phyloP scores from a whole-genome alignment of 2,888 invertebrate genomes.

The Phoenoteleia sp. region DNA sequence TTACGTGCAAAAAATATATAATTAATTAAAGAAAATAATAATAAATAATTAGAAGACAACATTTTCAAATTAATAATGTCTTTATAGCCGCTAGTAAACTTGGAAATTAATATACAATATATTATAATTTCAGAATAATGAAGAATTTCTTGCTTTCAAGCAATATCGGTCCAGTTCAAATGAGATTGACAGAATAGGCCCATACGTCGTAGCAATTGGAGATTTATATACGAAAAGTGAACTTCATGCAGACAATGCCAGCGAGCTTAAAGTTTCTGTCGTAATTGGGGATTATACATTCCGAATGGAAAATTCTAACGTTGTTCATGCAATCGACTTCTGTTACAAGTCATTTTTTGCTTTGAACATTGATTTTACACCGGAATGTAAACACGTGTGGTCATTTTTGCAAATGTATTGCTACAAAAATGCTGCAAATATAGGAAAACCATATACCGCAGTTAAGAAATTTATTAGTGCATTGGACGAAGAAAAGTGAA shows the following conservation, averaged over 20 bases:
- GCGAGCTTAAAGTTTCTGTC: neutral
- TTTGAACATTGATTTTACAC: conserved; percentile 34
- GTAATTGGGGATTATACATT: too few relatives aligned
- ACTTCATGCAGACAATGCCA: neutral
- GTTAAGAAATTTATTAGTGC: too few relatives aligned
- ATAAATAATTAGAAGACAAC: too few relatives aligned
- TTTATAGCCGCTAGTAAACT: too few relatives aligned
- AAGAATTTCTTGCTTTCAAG: neutral
- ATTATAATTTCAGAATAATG: neutral
- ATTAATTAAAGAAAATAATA: too few relatives aligned
- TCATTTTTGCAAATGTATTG: conserved; percentile 29
- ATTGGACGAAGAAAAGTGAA: too few relatives aligned
- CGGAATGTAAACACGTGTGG: conserved; percentile 44
- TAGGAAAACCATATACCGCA: conserved; percentile 13
- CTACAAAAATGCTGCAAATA: conserved; percentile 30
- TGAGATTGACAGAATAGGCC: neutral
- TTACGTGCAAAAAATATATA: too few relatives aligned
- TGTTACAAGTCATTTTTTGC: conserved; percentile 63
- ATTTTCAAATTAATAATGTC: too few relatives aligned
- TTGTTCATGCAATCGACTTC: conserved; percentile 53
- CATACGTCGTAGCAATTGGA: neutral
- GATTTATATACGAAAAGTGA: neutral
- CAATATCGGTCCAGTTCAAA: neutral
- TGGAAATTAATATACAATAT: too few relatives aligned
- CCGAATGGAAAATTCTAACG: too few relatives aligned